These are phyloP conservation scores for Trachymyrmex septentrionalis DNA, from an alignment of 1,140 invertebrate species.

Conservation along the genomic window DNA sequence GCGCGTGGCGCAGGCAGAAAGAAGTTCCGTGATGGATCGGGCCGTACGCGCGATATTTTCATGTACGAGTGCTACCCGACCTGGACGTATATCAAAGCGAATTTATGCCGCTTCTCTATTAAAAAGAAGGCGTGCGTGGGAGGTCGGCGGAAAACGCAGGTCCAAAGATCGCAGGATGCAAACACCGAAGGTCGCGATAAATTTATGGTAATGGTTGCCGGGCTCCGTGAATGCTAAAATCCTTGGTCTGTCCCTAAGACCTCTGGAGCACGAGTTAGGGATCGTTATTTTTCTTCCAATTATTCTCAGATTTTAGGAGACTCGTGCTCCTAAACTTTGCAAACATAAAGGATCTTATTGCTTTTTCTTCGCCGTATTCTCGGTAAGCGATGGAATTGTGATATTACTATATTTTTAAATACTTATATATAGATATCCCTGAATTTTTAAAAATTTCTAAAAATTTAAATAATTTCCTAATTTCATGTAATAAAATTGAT, in stretches of 20 bases:
- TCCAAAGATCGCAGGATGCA: conserved; percentile 5
- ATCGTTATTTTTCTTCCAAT: neutral
- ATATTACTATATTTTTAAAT: neutral
- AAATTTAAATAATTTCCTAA: neutral
- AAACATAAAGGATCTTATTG: neutral
- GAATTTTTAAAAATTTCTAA: neutral
- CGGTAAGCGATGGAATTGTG: neutral
- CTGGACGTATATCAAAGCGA: conserved; percentile 45
- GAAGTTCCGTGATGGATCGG: conserved; percentile 56
- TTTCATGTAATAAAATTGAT: neutral
- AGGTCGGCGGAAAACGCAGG: conserved; percentile 20
- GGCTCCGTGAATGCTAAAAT: conserved; percentile 13
- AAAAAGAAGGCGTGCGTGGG: conserved; percentile 43
- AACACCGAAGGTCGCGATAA: conserved; percentile 15
- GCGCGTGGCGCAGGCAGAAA: conserved; percentile 42
- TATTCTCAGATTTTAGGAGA: neutral
- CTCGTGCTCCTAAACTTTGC: neutral
- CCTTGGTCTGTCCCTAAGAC: neutral
- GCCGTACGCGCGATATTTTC: conserved; percentile 49
- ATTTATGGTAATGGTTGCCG: conserved; percentile 24
- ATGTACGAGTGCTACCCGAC: conserved; percentile 39
- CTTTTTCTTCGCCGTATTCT: neutral
- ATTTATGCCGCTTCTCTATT: conserved; percentile 53
- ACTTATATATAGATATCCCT: neutral
- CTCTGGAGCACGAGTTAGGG: no score